Conservation (phyloP, 2,113 vertebrate species). For the Galbula dea region DNA sequence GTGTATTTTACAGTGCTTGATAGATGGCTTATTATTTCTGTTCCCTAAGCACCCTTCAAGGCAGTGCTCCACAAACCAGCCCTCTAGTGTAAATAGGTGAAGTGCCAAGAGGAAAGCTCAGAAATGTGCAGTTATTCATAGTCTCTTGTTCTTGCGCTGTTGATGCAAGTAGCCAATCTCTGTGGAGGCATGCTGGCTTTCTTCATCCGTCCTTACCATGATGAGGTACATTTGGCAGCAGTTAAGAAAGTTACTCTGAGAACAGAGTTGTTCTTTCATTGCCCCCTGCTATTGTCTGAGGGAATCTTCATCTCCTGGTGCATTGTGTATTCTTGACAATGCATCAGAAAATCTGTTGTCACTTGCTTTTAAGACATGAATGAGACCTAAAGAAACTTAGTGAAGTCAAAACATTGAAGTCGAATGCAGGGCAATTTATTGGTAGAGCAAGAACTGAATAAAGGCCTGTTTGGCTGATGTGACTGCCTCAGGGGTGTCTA, state of each 20-base stretch:
- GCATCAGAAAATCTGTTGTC: neutral
- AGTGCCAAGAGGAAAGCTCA: neutral
- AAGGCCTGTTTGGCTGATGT: neutral
- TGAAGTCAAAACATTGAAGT: neutral
- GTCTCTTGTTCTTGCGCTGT: accelerated
- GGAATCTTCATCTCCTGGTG: neutral
- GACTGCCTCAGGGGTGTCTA: accelerated
- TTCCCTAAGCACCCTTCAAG: neutral
- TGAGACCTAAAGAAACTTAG: neutral
- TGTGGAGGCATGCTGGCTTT: neutral
- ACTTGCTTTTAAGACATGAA: neutral
- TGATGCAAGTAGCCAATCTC: accelerated
- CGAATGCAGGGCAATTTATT: neutral
- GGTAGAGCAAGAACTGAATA: neutral
- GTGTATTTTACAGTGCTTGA: neutral
- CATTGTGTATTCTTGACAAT: neutral
- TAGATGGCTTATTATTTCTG: neutral
- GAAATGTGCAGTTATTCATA: neutral
- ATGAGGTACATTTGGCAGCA: neutral
- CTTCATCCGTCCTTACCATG: neutral
- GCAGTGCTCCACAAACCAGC: neutral
- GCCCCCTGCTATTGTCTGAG: neutral
- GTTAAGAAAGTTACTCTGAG: neutral
- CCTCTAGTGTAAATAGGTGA: neutral
- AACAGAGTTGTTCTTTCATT: neutral